Conservation (phyloP, 2,113 vertebrate genomes). For the Syrmaticus mikado region DNA sequence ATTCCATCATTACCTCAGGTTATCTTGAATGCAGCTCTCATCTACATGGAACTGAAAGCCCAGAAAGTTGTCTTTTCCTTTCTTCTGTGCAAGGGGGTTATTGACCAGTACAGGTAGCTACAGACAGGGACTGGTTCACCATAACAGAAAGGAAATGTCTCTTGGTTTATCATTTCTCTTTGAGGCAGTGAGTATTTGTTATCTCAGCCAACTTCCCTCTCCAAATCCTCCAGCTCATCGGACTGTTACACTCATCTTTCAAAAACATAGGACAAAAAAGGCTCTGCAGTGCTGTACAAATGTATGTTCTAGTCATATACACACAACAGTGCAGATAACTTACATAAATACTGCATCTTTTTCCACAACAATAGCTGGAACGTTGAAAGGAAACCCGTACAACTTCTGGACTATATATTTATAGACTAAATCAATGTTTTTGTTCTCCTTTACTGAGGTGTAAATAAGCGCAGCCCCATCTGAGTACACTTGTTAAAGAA, state of each 20-base stretch:
- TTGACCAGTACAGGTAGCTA: not conserved
- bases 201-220: not conserved
- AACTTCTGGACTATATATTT: conserved; percentile 98
- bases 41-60: not conserved
- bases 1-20: not conserved
- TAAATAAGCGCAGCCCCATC: conserved; percentile 97
- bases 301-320: not conserved
- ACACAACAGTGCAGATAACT: conserved; percentile 48
- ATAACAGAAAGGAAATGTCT: not conserved
- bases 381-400: conserved; percentile 94
- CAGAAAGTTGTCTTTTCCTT: not conserved
- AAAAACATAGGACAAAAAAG: not conserved
- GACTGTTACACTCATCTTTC: not conserved
- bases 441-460: conserved; percentile 98
- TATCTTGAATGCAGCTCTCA: not conserved
- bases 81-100: not conserved
- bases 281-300: not conserved
- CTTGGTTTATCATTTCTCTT: not conserved
- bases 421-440: conserved; percentile 97
- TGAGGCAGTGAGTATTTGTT: not conserved
- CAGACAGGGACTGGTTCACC: not conserved
- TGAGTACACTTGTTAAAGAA: conserved; percentile 85
- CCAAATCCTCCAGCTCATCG: not conserved
- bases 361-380: conserved; percentile 94
- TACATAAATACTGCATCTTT: conserved; percentile 99